Evolutionary conservation across 2,888 invertebrate species (phyloP), one percentile per base, ranked within the genome.

Genomic region (Apotomis betuletana): DNA sequence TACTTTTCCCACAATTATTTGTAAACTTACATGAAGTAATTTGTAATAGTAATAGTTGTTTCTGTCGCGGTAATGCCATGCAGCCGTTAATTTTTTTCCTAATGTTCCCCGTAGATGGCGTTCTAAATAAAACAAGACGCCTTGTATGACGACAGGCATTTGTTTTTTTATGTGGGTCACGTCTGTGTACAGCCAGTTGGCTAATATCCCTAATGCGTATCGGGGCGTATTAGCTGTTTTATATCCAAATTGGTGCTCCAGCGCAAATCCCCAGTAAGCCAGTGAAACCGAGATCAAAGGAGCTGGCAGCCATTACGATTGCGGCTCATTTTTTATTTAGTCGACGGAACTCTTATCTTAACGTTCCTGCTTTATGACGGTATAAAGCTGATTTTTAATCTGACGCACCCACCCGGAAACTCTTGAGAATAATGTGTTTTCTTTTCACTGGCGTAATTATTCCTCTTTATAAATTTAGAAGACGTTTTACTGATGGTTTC

Each of bases 341-440:
- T 85, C 79, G 80, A 80, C 79, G 81, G 79, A 83, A 85, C 87
- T 91, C 90, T 93, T 92, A 92, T 92, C 92, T 92, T 90, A 90
- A 90, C 87, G 87, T 79, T 82, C 81, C 83, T 91, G 87, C 86
- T 92, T 93, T 93, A 92, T 93, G 91, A 92, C 84, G 92, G 90
- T 87, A 91, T 93, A 92, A 93, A 92, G 92, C 87, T 91, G 92
- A 92, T 92, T 93, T 93, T 93, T 92, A 93, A 93, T 92, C 93
- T 88, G 85, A 90, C 89, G 83, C 84, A 83, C 83, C 79, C 82
- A 80, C 86, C 84, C 87, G 88, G 88, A 87, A 85, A 83, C 80
- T 52, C 67, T 70, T 67, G 73, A 72, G 67, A 71, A 62, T 71
- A 74, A 74, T 76, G 69, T 58, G 57, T 72, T 74, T 72, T 55